Evolutionary conservation across 2,797 vertebrate genomes (phyloP), one percentile per base, ranked within the genome.

Genomic region (Crocodylus rhombifer): DNA sequence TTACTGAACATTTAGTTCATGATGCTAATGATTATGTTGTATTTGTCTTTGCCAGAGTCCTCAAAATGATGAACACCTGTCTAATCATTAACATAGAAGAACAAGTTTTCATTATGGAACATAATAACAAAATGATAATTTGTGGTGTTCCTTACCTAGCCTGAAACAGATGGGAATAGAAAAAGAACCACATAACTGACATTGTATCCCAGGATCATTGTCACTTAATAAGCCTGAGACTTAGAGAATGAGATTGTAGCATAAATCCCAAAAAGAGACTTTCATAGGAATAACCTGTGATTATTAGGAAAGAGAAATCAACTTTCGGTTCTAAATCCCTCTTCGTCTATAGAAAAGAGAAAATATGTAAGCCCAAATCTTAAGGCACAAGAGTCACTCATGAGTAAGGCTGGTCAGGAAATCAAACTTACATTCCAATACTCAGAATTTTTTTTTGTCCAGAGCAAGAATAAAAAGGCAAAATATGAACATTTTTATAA

Each of bases 41-140:
- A 89, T 90, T 51, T 82, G 84, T 82, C 80, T 97, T 86, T 88
- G 91, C 80, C 36, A 60, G 83, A 95, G 79, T 91, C 88, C 90
- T 93, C 95, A 95, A 94, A 96, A 91, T 95, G 92, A 95, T 84
- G 95, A 97, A 96, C 93, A 97, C 89, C 95, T 96, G 96, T 95
- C 92, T 95, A 83, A 92, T 86, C 73, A 20, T 90, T 97, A 93
- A 64, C 12, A 81, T 91, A 80, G 21, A 91, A 77, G 63, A 89
- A 95, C 12, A 94, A 76, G 12, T 88, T 95, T 92, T 89, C 62
- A 94, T 86, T 92, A 92, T 90, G 93, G 89, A 87, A 25, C 63
- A 62, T 90, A 94, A 94, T 84, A 96, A 89, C 75, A 95, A 96
- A 95, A 95, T 62, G 13, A 82, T 82, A 87, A 96, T 91, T 94